phyloP scores from a whole-genome alignment of 2,797 vertebrate species.

The Sebastes vulpes region DNA sequence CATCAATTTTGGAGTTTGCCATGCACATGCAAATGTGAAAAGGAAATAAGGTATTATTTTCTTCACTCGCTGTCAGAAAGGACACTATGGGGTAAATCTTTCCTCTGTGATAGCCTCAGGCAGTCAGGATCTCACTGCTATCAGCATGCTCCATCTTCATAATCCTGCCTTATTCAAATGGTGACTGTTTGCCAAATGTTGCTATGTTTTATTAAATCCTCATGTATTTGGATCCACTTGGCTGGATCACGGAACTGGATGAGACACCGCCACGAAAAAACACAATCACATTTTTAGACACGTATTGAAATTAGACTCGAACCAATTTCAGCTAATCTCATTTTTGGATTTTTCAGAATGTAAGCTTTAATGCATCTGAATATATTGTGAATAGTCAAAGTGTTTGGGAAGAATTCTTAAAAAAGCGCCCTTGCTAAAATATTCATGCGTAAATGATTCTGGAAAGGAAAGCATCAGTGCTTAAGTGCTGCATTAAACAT shows the following conservation, averaged over 20 bases:
- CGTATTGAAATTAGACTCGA: constrained; percentile 35
- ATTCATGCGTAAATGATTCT: constrained; percentile 35
- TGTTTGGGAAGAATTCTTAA: constrained; percentile 25
- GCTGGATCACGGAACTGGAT: constrained; percentile 31
- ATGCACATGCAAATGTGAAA: constrained; percentile 17
- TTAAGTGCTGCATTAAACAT: constrained; percentile 27
- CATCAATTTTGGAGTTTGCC: not conserved
- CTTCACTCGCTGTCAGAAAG: constrained; percentile 33
- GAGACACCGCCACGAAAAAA: constrained; percentile 20
- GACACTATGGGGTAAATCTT: constrained; percentile 45
- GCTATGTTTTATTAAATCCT: constrained; percentile 65
- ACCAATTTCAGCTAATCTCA: constrained; percentile 51
- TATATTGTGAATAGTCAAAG: constrained; percentile 16
- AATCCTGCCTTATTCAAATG: constrained; percentile 67
- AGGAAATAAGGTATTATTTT: constrained; percentile 29
- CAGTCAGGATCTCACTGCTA: constrained; percentile 39
- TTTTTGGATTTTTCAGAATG: constrained; percentile 38
- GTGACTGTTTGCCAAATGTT: constrained; percentile 60
- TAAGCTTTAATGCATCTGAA: constrained; percentile 16
- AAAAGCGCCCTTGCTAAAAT: constrained; percentile 13
- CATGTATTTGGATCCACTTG: constrained; percentile 47
- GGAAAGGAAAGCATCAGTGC: constrained; percentile 6
- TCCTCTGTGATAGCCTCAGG: constrained; percentile 45
- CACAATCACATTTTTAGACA: constrained; percentile 20
- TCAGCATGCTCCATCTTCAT: constrained; percentile 52